Evolutionary conservation across 2,888 invertebrate species (phyloP), one percentile per base, ranked within the genome.

Genomic region (Maniola hyperantus): DNA sequence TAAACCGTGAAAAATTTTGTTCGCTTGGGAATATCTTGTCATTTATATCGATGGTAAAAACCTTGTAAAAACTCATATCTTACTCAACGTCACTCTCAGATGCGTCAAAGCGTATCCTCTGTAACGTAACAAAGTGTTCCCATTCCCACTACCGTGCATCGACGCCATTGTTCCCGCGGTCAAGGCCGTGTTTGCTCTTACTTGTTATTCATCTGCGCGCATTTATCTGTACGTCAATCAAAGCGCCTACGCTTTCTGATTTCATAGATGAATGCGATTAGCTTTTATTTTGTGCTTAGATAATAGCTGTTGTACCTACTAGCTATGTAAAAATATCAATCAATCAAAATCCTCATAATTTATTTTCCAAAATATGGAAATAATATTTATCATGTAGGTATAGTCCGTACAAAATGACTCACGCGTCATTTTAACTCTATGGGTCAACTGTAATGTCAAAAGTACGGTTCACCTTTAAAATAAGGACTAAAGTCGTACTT

Each of bases 121-220:
- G 51, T 7, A 66, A 55, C 34, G 51, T 7, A 66, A 55, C 50
- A 48, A 55, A 66, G 48, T 42, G 68, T 68, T 63, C 68, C 63
- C 66, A 66, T 68, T 66, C 69, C 54, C 68, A 68, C 68, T 66
- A 60, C 59, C 63, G 66, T 66, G 50, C 66, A 66, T 68, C 65
- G 42, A 50, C 64, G 65, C 73, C 68, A 72, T 73, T 73, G 72
- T 73, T 70, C 69, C 63, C 54, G 64, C 67, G 73, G 73, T 73
- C 75, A 75, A 74, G 74, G 74, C 68, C 71, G 59, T 72, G 72
- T 72, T 66, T 64, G 66, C 73, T 78, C 76, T 77, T 75, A 77
- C 73, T 66, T 62, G 51, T 39, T 10, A 48, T 34, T 60, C 51
- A 51, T 51, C 61, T 39, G 50, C 13, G 34, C 13, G 50, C 50